Percentiles rank a stretch among this genome's conserved stretches.
Evolutionary conservation across 2,888 invertebrate species (phyloP).

Genomic region (Tenthredo livida): DNA sequence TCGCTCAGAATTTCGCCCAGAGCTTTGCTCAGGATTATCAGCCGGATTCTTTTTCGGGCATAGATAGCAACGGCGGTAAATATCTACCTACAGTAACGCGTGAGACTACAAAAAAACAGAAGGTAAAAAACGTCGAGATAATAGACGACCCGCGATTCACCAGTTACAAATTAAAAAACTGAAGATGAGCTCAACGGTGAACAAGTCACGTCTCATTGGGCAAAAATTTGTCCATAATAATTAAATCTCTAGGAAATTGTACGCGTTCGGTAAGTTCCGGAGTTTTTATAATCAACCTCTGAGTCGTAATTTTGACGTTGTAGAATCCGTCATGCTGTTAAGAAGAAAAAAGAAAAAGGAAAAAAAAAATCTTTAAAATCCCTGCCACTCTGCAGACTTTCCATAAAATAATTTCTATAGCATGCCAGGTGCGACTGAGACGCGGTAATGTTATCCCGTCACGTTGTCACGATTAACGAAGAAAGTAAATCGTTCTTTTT

Average conservation of each 20-base stretch:
- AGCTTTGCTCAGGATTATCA: slow-evolving; percentile 49
- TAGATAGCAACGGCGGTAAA: neutral
- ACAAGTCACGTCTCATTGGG: slow-evolving; percentile 11
- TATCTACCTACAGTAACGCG: slow-evolving; percentile 4
- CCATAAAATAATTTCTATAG: slow-evolving; percentile 38
- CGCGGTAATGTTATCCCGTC: slow-evolving; percentile 4
- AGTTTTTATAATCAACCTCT: slow-evolving; percentile 4
- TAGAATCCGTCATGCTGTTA: neutral
- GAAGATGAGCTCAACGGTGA: neutral
- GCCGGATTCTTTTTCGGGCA: neutral
- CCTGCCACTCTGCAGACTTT: slow-evolving; percentile 27
- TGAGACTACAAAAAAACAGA: slow-evolving; percentile 61
- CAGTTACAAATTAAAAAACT: slow-evolving; percentile 60
- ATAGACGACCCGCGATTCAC: slow-evolving; percentile 70
- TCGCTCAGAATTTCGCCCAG: slow-evolving; percentile 55
- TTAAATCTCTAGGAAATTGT: slow-evolving; percentile 3
- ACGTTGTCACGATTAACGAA: slow-evolving; percentile 41
- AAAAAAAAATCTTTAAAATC: neutral
- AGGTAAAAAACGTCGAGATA: slow-evolving; percentile 74
- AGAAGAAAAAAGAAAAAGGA: neutral
- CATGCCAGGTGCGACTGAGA: neutral
- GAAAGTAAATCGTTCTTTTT: slow-evolving; percentile 31
- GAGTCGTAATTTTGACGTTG: neutral
- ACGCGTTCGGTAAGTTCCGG: neutral
- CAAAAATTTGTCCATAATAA: neutral